Base-by-base conservation (phyloP, 2,113 vertebrate genomes). In the Saccopteryx bilineata region DNA sequence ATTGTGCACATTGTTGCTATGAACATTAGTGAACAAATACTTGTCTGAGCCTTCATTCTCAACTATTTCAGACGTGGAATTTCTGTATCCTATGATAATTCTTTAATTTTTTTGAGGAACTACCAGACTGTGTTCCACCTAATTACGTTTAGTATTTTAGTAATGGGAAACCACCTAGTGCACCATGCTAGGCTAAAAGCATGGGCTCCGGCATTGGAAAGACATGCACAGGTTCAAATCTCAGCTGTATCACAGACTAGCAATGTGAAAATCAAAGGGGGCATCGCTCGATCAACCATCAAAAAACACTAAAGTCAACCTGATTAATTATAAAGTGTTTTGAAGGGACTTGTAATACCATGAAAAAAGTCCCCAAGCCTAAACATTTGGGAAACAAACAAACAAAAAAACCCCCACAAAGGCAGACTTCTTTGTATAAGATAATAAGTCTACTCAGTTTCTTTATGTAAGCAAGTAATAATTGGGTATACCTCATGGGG, bases 401-500 rank as follows among this genome's bases (percentile, higher is more conserved):
- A 17, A 31, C 24, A 76, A 7, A 26, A 48, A 46, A 39, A 15
- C 28, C 14, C 9, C n/a, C 39, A 39, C 39, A 39, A 39, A 39
- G 39, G 3, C 39, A 39, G 39, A 39, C 39, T 46, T 69, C 13
- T 48, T 63, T 72, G 10, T 75, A 14, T 21, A 79, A 86, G 2
- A 93, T 68, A 79, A 69, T 80, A 66, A 87, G 58, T 10, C 13
- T 74, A 5, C 13, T 94, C 23, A 65, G 0, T 94, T 95, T 81
- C 71, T 83, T 88, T 65, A 46, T 65, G 33, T 69, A 90, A 92
- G 24, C 21, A 91, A 60, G 54, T 58, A 76, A 71, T 91, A 81
- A 87, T 23, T 65, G 33, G 33, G 2, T n/a, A 39, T 39, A 48
- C 5, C 54, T 92, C 8, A 13, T 10, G 76, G 66, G 24, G 61